These are phyloP conservation scores for Thamnophis elegans DNA, from an alignment of 2,797 vertebrate genomes.

Conservation along the genomic window DNA sequence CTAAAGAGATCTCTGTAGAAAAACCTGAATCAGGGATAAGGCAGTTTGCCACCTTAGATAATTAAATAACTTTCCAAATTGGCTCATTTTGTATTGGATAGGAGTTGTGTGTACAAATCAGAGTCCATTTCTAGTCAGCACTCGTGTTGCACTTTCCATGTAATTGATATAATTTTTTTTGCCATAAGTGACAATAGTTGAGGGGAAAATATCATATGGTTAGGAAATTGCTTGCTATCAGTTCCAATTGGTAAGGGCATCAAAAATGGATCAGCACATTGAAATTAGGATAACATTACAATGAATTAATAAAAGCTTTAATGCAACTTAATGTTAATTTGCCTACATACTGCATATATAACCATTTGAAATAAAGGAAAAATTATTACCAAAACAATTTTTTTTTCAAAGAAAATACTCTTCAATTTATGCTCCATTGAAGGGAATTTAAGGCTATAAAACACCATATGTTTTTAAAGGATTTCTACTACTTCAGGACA, in stretches of 20 bases:
- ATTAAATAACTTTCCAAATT: neutral
- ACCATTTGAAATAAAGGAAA: neutral
- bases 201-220: neutral
- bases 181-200: neutral
- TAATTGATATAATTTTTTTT: neutral
- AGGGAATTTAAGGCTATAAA: neutral
- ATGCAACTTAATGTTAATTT: neutral
- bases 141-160: neutral
- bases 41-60: neutral
- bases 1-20: neutral
- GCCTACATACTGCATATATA: neutral
- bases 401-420: neutral
- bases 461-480: neutral
- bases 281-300: neutral
- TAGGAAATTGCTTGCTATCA: neutral
- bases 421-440: neutral
- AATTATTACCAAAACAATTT: neutral
- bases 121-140: neutral
- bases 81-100: neutral
- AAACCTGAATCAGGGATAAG: neutral
- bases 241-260: slow-evolving; percentile 3
- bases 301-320: neutral
- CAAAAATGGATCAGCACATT: neutral
- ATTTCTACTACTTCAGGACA: neutral
- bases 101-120: neutral